These are phyloP conservation scores for Torymus aiolomorphi DNA, from an alignment of 2,888 invertebrate species.

Conservation along the genomic window DNA sequence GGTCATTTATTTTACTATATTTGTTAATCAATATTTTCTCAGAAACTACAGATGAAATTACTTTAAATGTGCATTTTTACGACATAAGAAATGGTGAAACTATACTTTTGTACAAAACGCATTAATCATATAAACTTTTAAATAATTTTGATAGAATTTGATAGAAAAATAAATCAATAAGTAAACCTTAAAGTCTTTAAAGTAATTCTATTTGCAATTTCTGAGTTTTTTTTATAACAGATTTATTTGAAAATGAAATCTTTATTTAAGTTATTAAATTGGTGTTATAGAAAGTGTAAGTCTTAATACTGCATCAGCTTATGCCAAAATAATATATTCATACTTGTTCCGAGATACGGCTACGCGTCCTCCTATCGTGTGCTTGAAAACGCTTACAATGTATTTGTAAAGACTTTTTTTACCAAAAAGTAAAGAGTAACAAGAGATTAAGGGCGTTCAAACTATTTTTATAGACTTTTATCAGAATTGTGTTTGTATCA, in stretches of 20 bases:
- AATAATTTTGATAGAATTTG: no score
- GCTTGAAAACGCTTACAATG: conserved; percentile 40
- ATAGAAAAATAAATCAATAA: no score
- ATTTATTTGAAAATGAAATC: not conserved
- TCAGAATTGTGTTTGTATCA: conserved; percentile 68
- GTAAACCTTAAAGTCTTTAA: not conserved
- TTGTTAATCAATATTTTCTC: conserved; percentile 19
- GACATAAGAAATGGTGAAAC: not conserved
- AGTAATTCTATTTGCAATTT: conserved; percentile 22
- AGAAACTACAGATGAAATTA: conserved; percentile 3
- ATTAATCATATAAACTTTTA: no score
- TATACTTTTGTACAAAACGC: no score
- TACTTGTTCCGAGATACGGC: conserved; percentile 5
- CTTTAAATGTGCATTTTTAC: not conserved
- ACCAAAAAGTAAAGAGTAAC: conserved; percentile 34
- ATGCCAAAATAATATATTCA: conserved; percentile 16
- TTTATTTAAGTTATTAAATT: not conserved
- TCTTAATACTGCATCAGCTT: conserved; percentile 26
- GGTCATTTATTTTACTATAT: not conserved
- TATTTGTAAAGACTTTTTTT: conserved; percentile 34
- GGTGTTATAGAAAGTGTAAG: conserved; percentile 2
- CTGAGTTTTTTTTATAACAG: conserved; percentile 13
- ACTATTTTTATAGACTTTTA: conserved; percentile 71
- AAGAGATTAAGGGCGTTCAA: conserved; percentile 48
- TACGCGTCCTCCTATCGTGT: conserved; percentile 6